A percentile compares a stretch with the other conserved stretches of the same genome.
Conservation (phyloP, 1,140 invertebrate species). For the Cryptotermes secundus region DNA sequence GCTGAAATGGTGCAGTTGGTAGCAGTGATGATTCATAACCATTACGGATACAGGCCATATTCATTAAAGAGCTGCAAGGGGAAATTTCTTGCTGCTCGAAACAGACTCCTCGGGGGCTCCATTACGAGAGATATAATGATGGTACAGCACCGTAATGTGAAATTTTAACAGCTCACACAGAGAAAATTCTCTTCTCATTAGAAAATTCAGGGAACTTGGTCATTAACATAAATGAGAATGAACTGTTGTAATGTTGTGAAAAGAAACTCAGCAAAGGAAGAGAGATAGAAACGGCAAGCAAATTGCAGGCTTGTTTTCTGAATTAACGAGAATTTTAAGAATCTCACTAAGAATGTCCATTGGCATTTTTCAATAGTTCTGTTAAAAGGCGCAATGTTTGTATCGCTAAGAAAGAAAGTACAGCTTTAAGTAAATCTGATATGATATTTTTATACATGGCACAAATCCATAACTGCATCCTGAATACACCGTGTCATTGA, state of each 20-base stretch:
- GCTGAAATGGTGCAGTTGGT: not conserved
- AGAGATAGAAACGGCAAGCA: not conserved
- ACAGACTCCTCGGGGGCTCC: conserved; percentile 11
- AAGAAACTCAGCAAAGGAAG: not conserved
- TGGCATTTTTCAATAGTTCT: not conserved
- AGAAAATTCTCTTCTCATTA: conserved; percentile 13
- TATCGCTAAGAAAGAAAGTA: too few relatives aligned
- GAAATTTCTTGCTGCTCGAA: conserved; percentile 18
- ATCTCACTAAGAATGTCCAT: not conserved
- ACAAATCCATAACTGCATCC: not conserved
- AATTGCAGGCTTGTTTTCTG: not conserved
- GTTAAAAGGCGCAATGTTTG: not conserved
- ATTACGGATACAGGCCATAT: not conserved
- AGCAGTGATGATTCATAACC: conserved; percentile 15
- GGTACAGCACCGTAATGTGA: not conserved
- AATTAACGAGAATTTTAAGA: not conserved
- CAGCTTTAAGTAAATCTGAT: not conserved
- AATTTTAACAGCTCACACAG: conserved; percentile 17
- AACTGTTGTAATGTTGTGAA: conserved; percentile 15
- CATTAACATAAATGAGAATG: conserved; percentile 18
- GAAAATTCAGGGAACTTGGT: not conserved
- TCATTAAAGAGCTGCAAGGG: not conserved
- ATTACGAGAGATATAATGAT: not conserved
- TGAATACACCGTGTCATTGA: not conserved
- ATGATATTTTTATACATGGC: not conserved